phyloP scores from a whole-genome alignment of 2,113 vertebrate genomes.

The Oncorhynchus gorbuscha region DNA sequence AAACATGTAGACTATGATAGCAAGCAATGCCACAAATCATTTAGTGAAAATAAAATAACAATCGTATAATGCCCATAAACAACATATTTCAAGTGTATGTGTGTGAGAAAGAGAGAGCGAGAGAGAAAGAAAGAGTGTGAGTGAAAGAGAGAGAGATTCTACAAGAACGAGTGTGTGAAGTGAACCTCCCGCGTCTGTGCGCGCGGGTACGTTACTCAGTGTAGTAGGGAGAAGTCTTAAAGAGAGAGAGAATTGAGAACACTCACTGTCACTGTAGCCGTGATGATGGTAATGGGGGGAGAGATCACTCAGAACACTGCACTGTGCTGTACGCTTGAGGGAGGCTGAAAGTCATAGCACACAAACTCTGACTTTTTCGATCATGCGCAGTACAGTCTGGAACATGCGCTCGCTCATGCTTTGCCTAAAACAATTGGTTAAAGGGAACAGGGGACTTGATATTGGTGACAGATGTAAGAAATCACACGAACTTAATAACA shows the following conservation, averaged over 20 bases:
- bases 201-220: too few species aligned
- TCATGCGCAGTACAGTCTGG: not conserved
- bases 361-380: not conserved
- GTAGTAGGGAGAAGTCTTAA: too few species aligned
- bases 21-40: not conserved
- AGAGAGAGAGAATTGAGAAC: not conserved
- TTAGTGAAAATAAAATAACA: too few species aligned
- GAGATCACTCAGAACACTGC: too few species aligned
- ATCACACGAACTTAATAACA: not conserved
- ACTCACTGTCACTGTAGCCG: not conserved
- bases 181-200: too few species aligned
- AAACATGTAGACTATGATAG: not conserved
- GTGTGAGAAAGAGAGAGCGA: too few species aligned
- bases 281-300: too few species aligned
- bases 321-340: not conserved
- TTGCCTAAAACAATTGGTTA: not conserved
- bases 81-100: too few species aligned
- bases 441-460: not conserved
- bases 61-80: too few species aligned
- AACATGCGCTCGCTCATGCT: not conserved
- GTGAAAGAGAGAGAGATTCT: too few species aligned
- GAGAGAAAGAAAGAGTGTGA: too few species aligned
- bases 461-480: not conserved
- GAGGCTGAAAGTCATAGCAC: not conserved
- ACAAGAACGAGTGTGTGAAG: too few species aligned